Percentiles rank a stretch among this genome's conserved stretches.
Conservation (phyloP, 2,888 invertebrate genomes). For the Junonia oenone region DNA sequence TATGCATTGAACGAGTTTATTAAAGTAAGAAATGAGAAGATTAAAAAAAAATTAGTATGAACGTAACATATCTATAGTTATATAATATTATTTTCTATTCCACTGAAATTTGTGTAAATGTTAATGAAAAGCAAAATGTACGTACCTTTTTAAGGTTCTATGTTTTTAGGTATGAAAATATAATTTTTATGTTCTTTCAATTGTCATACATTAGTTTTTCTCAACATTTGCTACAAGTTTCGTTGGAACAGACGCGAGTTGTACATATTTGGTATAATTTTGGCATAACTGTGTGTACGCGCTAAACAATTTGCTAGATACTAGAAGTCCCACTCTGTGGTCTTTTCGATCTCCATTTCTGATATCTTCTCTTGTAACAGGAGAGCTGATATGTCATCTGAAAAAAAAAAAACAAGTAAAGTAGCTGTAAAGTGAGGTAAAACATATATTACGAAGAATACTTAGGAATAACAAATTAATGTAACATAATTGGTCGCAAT, state of each 20-base stretch:
- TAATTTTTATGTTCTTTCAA: background rate
- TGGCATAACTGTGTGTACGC: background rate
- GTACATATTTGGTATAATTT: background rate
- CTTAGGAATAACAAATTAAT: too few relatives aligned
- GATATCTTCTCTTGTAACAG: slow-evolving; percentile 79
- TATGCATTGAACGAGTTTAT: too few relatives aligned
- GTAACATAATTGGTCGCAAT: too few relatives aligned
- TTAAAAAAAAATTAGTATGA: too few relatives aligned
- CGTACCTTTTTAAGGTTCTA: too few relatives aligned
- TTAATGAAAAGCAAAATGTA: background rate
- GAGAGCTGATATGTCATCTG: slow-evolving; percentile 82
- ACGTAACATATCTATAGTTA: too few relatives aligned
- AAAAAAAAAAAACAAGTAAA: slow-evolving; percentile 33
- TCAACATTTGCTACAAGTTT: background rate
- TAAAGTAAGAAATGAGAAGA: too few relatives aligned
- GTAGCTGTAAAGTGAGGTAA: background rate
- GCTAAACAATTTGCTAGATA: background rate
- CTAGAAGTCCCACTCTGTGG: slow-evolving; percentile 84
- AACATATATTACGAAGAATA: too few relatives aligned
- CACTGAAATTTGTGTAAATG: background rate
- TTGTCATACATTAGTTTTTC: background rate
- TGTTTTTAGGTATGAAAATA: background rate
- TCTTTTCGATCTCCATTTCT: slow-evolving; percentile 80
- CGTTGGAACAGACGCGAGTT: background rate
- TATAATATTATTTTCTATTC: background rate